phyloP scores from a whole-genome alignment of 2,888 invertebrate species.

The Drosophila monieri region DNA sequence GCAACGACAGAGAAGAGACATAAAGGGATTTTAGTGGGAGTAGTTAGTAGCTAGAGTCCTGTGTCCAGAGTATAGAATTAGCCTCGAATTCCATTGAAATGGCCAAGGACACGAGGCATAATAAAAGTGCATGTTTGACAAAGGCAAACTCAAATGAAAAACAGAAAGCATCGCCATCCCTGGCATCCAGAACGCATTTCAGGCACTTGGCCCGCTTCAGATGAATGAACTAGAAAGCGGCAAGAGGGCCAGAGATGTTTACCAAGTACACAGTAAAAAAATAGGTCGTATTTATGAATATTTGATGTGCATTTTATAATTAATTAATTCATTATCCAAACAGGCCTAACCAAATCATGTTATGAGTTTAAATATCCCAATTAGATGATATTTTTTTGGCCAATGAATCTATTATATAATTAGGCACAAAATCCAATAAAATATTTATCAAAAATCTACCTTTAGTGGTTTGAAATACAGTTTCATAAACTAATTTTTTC shows the following conservation, averaged over 20 bases:
- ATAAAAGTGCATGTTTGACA: slow-evolving; percentile 49
- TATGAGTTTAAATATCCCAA: neutral
- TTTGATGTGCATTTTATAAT: neutral
- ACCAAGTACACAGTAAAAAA: neutral
- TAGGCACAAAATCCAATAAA: no score
- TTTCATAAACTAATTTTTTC: neutral
- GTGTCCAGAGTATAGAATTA: neutral
- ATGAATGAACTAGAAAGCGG: slow-evolving; percentile 11
- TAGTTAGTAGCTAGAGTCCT: neutral
- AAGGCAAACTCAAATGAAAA: slow-evolving; percentile 39
- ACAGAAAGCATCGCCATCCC: slow-evolving; percentile 5
- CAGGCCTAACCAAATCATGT: neutral
- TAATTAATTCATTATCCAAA: neutral
- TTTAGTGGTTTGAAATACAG: neutral
- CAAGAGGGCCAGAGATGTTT: neutral
- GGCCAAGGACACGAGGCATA: slow-evolving; percentile 20
- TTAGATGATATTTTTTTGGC: neutral
- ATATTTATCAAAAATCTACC: no score
- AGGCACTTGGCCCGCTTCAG: slow-evolving; percentile 35
- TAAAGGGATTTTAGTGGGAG: neutral
- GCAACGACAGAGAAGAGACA: slow-evolving; percentile 49
- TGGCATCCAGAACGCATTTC: slow-evolving; percentile 24
- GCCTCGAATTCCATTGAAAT: slow-evolving; percentile 35
- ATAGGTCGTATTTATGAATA: neutral
- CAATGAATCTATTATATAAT: neutral